Percentiles rank a stretch among this genome's conserved stretches.
Evolutionary conservation across 64 coral and sea anemone species (phyloP).

Genomic region (Montipora sp.): DNA sequence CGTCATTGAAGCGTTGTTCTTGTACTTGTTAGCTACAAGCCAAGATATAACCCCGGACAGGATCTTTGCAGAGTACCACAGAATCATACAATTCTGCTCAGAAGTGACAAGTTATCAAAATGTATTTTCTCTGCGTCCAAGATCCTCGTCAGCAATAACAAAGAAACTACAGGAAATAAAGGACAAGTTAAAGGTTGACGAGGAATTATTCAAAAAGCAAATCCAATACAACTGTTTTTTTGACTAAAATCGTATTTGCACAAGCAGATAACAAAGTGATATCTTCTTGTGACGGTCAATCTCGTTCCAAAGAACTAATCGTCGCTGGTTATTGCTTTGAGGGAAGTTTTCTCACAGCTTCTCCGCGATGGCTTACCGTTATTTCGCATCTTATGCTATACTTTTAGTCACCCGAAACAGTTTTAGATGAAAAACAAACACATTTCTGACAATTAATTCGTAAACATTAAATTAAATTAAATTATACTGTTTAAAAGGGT

Average conservation of each 20-base stretch:
- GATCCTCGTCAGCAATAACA: too few relatives aligned
- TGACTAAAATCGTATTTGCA: constrained; percentile 31
- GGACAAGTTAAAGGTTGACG: too few relatives aligned
- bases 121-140: too few relatives aligned
- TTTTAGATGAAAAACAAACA: not conserved
- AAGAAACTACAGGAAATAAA: too few relatives aligned
- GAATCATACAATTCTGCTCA: too few relatives aligned
- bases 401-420: constrained; percentile 5
- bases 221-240: constrained; percentile 26
- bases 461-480: constrained; percentile 12
- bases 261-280: constrained; percentile 10
- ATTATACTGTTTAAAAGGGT: constrained; percentile 17
- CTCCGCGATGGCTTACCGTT: not conserved
- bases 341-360: constrained; percentile 7
- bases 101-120: too few relatives aligned
- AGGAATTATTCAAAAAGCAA: too few relatives aligned
- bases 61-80: too few relatives aligned
- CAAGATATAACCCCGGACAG: too few relatives aligned
- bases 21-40: too few relatives aligned
- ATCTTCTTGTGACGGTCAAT: not conserved
- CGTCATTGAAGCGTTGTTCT: too few relatives aligned
- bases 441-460: not conserved
- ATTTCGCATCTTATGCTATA: not conserved
- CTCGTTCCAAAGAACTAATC: not conserved
- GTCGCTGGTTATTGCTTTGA: constrained; percentile 11